Conservation (phyloP, 2,888 invertebrate species). For the Cheilosia soror region DNA sequence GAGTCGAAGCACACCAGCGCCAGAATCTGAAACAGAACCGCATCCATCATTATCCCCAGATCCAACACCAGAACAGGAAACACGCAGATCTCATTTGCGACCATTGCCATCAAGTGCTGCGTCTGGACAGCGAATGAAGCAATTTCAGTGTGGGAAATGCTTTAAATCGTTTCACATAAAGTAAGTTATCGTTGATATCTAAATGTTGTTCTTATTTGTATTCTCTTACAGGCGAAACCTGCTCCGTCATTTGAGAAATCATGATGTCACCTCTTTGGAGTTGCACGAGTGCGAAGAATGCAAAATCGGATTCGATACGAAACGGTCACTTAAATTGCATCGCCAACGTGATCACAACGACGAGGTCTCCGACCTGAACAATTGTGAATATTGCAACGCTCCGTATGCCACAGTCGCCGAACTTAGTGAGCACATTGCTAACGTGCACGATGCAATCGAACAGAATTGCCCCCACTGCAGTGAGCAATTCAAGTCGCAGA, state of each 20-base stretch:
- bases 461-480: constrained; percentile 76
- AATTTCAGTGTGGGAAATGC: constrained; percentile 80
- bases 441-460: constrained; percentile 76
- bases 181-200: constrained; percentile 69
- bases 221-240: constrained; percentile 75
- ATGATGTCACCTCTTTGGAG: constrained; percentile 69
- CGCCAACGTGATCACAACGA: constrained; percentile 77
- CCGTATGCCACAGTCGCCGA: constrained; percentile 76
- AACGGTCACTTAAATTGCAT: constrained; percentile 76
- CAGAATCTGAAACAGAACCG: not conserved
- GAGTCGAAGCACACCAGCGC: not conserved
- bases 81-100: not conserved
- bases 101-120: constrained; percentile 59
- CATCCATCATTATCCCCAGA: not conserved
- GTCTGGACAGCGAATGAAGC: constrained; percentile 77
- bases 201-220: not conserved
- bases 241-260: constrained; percentile 76
- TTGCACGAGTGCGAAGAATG: constrained; percentile 77
- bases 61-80: not conserved
- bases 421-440: constrained; percentile 76
- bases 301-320: constrained; percentile 76
- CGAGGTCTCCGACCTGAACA: constrained; percentile 75
- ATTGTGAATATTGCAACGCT: constrained; percentile 77
- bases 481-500: constrained; percentile 76
- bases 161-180: constrained; percentile 80